Evolutionary conservation across 92 coral and sea anemone genomes (phyloP).

Genomic region (Phenganax stokvisi): DNA sequence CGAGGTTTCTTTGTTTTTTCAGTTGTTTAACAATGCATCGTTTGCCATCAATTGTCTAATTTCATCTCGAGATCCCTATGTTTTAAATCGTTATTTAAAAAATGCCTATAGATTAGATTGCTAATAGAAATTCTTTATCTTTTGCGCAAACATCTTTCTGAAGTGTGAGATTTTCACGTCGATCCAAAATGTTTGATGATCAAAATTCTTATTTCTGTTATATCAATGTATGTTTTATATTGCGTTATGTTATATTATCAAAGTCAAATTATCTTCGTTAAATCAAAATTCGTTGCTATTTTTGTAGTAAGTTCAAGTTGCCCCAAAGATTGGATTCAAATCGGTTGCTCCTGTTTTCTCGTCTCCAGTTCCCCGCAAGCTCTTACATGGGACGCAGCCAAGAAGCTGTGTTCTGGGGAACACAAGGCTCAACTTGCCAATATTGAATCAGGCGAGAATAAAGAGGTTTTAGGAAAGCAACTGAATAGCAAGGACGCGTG

Average conservation of each 20-base stretch:
- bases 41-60: no score
- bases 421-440: not conserved
- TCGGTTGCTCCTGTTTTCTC: conserved; percentile 10
- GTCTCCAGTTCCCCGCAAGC: not conserved
- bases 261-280: not conserved
- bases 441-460: not conserved
- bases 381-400: not conserved
- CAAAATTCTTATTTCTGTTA: no score
- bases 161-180: no score
- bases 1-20: no score
- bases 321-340: not conserved
- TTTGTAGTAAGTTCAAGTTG: not conserved
- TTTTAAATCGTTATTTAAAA: no score
- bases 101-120: no score
- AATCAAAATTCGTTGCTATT: not conserved
- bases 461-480: not conserved
- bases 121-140: no score
- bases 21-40: no score
- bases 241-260: not conserved
- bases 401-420: not conserved
- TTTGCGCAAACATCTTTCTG: no score
- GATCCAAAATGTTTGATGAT: no score
- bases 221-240: not conserved
- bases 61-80: no score
- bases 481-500: not conserved